A percentile compares a stretch with the other conserved stretches of the same genome.
Evolutionary conservation across 2,888 invertebrate species (phyloP).

Genomic region (Polydesmus complanatus): DNA sequence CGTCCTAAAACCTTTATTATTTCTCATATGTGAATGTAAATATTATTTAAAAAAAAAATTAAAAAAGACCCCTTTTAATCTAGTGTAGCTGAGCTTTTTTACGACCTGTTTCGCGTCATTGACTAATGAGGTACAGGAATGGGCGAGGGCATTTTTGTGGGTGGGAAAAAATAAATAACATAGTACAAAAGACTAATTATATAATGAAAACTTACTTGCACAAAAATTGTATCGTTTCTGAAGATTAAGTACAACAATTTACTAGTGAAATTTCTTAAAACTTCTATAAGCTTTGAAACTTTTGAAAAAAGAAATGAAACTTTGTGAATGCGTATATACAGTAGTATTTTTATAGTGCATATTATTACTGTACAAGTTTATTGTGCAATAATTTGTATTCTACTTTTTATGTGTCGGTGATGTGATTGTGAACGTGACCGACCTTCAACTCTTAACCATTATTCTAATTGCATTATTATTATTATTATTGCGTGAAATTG

Average conservation of each 20-base stretch:
- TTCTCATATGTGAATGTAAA: neutral
- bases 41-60: no score
- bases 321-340: no score
- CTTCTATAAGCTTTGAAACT: neutral
- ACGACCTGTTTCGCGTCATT: neutral
- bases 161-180: neutral
- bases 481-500: neutral
- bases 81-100: neutral
- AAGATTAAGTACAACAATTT: neutral
- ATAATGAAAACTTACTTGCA: no score
- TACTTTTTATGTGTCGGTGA: no score
- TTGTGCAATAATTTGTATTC: no score
- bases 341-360: no score
- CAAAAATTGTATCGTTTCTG: no score
- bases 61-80: neutral
- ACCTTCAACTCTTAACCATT: neutral
- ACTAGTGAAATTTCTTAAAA: neutral
- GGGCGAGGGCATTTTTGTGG: neutral
- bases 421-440: neutral
- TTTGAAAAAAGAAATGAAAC: no score
- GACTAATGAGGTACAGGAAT: neutral
- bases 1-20: neutral
- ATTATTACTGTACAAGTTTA: no score
- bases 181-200: neutral
- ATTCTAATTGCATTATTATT: neutral